Percentiles rank a stretch among this genome's conserved stretches.
These are phyloP conservation scores for Mythimna ferrago DNA, from an alignment of 2,888 invertebrate species.

Conservation along the genomic window DNA sequence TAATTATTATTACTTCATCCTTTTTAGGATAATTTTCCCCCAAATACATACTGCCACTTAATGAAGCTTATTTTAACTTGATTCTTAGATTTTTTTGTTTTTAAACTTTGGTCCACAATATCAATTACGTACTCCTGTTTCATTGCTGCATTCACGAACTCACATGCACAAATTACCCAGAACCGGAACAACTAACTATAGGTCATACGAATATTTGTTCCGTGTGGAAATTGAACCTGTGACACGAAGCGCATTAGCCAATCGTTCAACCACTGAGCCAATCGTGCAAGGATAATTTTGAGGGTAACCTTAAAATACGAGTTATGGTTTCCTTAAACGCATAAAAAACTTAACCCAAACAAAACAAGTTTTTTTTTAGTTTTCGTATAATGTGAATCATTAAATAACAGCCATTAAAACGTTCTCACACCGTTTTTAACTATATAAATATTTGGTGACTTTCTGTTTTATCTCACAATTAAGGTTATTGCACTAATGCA, in stretches of 20 bases:
- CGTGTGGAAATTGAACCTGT: too few species aligned
- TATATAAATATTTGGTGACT: slow-evolving; percentile 9
- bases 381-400: background rate
- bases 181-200: too few species aligned
- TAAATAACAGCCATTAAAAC: background rate
- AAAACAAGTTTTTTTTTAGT: background rate
- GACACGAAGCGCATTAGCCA: too few species aligned
- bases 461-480: slow-evolving; percentile 34
- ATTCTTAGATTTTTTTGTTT: background rate
- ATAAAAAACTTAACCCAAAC: background rate
- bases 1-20: background rate
- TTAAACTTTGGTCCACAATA: too few species aligned
- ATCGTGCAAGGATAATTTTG: background rate
- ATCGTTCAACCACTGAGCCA: too few species aligned
- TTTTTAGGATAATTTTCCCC: background rate
- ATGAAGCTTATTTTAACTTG: background rate
- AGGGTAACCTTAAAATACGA: background rate
- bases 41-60: background rate
- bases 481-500: slow-evolving; percentile 40
- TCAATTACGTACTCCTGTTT: too few species aligned
- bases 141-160: too few species aligned
- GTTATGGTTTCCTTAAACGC: background rate
- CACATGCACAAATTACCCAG: too few species aligned
- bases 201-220: too few species aligned
- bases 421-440: slow-evolving; percentile 16